Evolutionary conservation across 2,113 vertebrate genomes (phyloP), one percentile per base, ranked within the genome.

Genomic region (Tyto alba): DNA sequence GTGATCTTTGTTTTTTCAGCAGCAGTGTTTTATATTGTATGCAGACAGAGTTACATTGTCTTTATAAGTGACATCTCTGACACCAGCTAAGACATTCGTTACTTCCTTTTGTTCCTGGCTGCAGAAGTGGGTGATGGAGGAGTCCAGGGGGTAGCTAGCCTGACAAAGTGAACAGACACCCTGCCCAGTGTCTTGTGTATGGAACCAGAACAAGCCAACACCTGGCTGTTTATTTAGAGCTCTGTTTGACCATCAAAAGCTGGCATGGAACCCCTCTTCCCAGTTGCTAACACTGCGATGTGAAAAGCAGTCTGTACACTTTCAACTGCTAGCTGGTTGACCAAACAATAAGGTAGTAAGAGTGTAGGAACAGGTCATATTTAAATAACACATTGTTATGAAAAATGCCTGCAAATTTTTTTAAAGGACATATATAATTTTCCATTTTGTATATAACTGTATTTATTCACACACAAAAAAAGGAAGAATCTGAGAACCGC

Each of bases 141-240:
- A 21, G 1, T 3, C 2, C 1, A 25, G 14, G 22, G 11, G 15
- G 8, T 26, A 47, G 20, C 34, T n/a, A 34, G 11, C 23, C 29
- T 59, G 19, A 64, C 20, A 29, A 82, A 50, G 9, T 34, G n/a
- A 52, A n/a, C 7, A 63, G 41, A 36, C 19, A 57, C 27, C 16
- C 22, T 29, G 22, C 23, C 18, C 41, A 71, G 16, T 9, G 43
- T 38, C 41, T 57, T 77, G 32, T 52, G 11, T 16, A 23, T 36
- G 34, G 34, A 53, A 17, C 9, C 18, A 41, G 40, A 60, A 41
- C 15, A 74, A 56, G 27, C 7, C 12, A 34, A 9, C 0, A 1
- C 11, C 17, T 69, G 55, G 8, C 4, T 55, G 80, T 92, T 45
- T 16, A 26, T 47, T 26, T 59, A 53, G 16, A 77, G 29, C 4